Percentiles rank a stretch among this genome's conserved stretches.
phyloP scores from a whole-genome alignment of 2,888 invertebrate species.

The Agrotis clavis region DNA sequence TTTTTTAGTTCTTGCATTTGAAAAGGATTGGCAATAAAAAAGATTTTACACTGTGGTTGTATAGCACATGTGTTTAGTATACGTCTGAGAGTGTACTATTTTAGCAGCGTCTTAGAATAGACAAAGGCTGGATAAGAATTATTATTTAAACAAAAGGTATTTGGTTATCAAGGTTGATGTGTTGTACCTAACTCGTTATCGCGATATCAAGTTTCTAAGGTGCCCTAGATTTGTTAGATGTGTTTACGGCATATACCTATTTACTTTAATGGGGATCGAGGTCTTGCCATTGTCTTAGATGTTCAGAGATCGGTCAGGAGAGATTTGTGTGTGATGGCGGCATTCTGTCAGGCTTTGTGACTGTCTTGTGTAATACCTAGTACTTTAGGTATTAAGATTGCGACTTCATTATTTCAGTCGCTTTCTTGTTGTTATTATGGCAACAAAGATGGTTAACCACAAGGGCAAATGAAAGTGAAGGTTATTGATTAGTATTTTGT shows the following conservation, averaged over 20 bases:
- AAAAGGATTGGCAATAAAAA: slow-evolving; percentile 28
- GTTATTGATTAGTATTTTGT: background rate
- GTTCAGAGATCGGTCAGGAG: slow-evolving; percentile 42
- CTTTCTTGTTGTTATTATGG: background rate
- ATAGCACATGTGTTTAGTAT: slow-evolving; percentile 52
- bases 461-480: background rate
- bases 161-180: slow-evolving; percentile 40
- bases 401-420: slow-evolving; percentile 30
- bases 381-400: slow-evolving; percentile 22
- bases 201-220: slow-evolving; percentile 45
- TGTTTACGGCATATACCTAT: slow-evolving; percentile 43
- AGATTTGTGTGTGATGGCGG: slow-evolving; percentile 48
- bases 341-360: slow-evolving; percentile 47
- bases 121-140: slow-evolving; percentile 56
- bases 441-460: background rate
- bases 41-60: slow-evolving; percentile 58
- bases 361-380: slow-evolving; percentile 29
- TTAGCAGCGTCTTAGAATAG: slow-evolving; percentile 48
- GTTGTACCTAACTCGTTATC: slow-evolving; percentile 35
- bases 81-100: slow-evolving; percentile 61
- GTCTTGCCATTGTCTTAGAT: slow-evolving; percentile 40
- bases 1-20: slow-evolving; percentile 41
- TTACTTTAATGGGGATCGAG: slow-evolving; percentile 51
- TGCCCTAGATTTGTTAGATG: slow-evolving; percentile 26
- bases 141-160: slow-evolving; percentile 37